These are phyloP conservation scores for Deilephila porcellus DNA, from an alignment of 2,888 invertebrate species.

Conservation along the genomic window DNA sequence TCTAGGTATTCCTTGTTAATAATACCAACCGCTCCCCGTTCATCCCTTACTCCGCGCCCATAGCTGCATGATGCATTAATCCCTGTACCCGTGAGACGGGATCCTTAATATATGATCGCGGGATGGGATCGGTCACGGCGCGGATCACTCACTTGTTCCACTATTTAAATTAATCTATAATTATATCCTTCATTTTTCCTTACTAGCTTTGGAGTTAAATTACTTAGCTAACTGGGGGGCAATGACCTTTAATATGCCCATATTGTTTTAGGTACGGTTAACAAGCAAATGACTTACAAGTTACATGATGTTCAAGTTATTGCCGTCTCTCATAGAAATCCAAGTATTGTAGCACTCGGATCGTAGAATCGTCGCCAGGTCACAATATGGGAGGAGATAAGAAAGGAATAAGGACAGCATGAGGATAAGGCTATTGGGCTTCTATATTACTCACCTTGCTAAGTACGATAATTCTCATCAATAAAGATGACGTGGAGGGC, in stretches of 20 bases:
- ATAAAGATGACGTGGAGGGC: too few species aligned
- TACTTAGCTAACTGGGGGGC: background rate
- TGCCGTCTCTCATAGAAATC: too few species aligned
- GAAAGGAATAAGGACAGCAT: too few species aligned
- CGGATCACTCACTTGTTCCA: constrained; percentile 47
- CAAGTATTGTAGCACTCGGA: too few species aligned
- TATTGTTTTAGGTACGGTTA: too few species aligned
- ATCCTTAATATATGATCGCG: constrained; percentile 79
- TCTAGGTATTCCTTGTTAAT: background rate
- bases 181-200: constrained; percentile 8
- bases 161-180: constrained; percentile 24
- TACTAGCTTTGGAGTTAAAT: background rate
- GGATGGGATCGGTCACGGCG: constrained; percentile 70
- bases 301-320: too few species aligned
- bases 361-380: too few species aligned
- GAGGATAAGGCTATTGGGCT: too few species aligned
- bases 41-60: constrained; percentile 40
- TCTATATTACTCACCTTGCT: too few species aligned
- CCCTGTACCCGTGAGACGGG: constrained; percentile 71
- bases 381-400: too few species aligned
- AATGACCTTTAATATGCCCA: background rate
- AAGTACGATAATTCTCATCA: too few species aligned
- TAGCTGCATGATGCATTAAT: constrained; percentile 80
- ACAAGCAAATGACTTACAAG: too few species aligned
- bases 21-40: constrained; percentile 36